Base-by-base conservation (phyloP, 2,797 vertebrate genomes). In the Pseudomugil tenellus region DNA sequence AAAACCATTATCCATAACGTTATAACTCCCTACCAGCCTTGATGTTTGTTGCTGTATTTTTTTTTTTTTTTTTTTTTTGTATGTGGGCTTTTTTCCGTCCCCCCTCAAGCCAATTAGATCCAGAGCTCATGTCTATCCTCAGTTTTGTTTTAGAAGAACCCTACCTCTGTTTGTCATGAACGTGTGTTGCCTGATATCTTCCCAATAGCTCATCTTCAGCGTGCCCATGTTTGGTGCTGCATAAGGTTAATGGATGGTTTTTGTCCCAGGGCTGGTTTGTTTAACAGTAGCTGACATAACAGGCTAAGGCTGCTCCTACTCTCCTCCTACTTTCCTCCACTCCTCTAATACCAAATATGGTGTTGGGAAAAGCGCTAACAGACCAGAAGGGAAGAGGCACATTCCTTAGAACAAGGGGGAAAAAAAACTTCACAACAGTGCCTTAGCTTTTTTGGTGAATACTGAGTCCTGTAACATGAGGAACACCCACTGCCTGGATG, bases 311-410 rank as follows among this genome's bases (percentile, higher is more conserved):
- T 67, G 35, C 71, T 81, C 70, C 83, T 72, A 64, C 75, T 70
- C 89, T 84, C 89, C 90, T 89, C 89, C 87, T 87, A 46, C 89
- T 92, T 84, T 87, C 71, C 86, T 88, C 79, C 87, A 90, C 91
- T 92, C 89, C 88, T 91, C 89, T 79, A 89, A 85, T 92, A 92
- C 95, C 94, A 93, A 95, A 95, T 95, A 96, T 94, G 94, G 95
- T 92, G 89, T 77, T 90, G 87, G 91, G 89, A 92, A 84, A 87
- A 89, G 86, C 65, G 58, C 78, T 89, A 72, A 58, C 84, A 85
- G 49, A 82, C 93, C 82, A 86, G 70, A 86, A 84, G 85, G 93
- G 92, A 95, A 93, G 91, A 86, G 87, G 61, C 79, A 61, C 93
- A 95, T 94, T 95, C 94, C 94, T 92, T 79, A 74, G 83, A 92